Conservation (phyloP, 2,113 vertebrate genomes). For the Archocentrus centrarchus region DNA sequence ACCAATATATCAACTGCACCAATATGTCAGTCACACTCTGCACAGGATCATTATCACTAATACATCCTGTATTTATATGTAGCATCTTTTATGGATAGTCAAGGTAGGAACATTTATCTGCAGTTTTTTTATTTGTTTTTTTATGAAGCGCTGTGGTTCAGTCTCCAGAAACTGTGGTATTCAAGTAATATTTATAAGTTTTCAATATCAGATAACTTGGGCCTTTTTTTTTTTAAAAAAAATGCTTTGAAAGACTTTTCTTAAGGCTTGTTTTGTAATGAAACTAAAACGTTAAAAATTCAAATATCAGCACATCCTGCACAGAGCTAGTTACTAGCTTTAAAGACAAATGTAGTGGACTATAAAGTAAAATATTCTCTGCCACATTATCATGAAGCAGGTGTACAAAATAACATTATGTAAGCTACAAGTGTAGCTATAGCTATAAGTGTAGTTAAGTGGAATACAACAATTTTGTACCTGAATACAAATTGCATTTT, state of each 20-base stretch:
- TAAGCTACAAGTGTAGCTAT: not conserved
- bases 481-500: not conserved
- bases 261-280: not conserved
- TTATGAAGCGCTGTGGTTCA: no score
- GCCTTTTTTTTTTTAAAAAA: not conserved
- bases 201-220: not conserved
- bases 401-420: not conserved
- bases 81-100: no score
- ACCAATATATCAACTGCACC: not conserved
- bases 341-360: not conserved
- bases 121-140: no score
- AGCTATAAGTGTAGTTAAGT: not conserved
- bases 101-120: no score
- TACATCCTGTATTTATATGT: no score
- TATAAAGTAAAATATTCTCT: no score
- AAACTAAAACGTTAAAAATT: not conserved
- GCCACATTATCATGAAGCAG: not conserved
- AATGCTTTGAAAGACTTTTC: not conserved
- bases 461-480: not conserved
- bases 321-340: not conserved
- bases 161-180: not conserved
- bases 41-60: no score
- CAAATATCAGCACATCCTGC: not conserved
- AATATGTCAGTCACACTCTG: no score
- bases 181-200: not conserved